Evolutionary conservation across 2,888 invertebrate species (phyloP).

Genomic region (Mylabris sibirica): DNA sequence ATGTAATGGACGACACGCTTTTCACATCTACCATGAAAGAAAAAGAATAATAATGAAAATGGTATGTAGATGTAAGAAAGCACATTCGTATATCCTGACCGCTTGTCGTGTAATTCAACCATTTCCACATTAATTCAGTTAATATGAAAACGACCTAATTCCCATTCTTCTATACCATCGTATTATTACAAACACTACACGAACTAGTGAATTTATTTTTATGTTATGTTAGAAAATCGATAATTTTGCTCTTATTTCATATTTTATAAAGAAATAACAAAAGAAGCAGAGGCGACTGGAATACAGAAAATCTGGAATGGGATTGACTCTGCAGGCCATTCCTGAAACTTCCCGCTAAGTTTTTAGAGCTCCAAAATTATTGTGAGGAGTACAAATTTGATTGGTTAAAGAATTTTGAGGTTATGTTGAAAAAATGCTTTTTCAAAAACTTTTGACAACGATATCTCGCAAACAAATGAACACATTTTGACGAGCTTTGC

Average conservation of each 20-base stretch:
- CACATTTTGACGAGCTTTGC: no score
- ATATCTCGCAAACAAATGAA: no score
- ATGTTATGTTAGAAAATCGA: not conserved
- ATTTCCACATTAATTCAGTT: slow-evolving; percentile 12
- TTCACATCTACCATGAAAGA: not conserved
- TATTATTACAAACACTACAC: not conserved
- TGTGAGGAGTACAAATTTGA: no score
- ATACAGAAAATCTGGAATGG: no score
- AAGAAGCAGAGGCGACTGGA: no score
- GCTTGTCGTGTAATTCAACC: slow-evolving; percentile 13
- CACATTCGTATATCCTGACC: not conserved
- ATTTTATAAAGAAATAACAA: no score
- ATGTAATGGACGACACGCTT: slow-evolving; percentile 5
- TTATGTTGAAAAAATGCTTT: no score
- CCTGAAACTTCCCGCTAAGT: no score
- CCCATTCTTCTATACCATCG: not conserved
- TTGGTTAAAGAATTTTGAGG: no score
- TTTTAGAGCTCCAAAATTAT: no score
- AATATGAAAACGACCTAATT: slow-evolving; percentile 11
- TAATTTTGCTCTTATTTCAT: not conserved
- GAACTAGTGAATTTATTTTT: not conserved
- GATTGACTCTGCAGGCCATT: no score
- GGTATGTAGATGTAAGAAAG: not conserved
- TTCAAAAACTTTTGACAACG: no score
- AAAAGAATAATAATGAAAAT: not conserved